Percentiles rank a stretch among this genome's conserved stretches.
Evolutionary conservation across 2,113 vertebrate genomes (phyloP).

Genomic region (Cheirogaleus medius): DNA sequence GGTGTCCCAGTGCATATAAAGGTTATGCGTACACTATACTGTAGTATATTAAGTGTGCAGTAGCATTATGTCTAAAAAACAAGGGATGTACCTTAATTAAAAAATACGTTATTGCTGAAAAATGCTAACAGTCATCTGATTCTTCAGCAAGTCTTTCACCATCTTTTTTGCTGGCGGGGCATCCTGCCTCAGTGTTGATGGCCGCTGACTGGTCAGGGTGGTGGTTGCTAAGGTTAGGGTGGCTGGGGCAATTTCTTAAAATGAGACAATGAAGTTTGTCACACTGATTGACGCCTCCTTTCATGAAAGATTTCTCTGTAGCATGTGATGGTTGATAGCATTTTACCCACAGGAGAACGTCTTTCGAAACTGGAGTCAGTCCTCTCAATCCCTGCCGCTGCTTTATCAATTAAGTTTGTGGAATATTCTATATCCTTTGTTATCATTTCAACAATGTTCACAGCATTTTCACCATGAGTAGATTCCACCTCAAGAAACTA

Average conservation of each 20-base stretch:
- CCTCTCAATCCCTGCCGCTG: not conserved
- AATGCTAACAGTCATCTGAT: not conserved
- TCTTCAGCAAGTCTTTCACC: not conserved
- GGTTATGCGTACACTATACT: not conserved
- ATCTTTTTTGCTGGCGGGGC: not conserved
- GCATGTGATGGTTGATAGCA: not conserved
- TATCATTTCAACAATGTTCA: not conserved
- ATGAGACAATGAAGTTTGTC: not conserved
- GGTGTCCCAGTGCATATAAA: not conserved
- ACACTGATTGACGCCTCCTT: not conserved
- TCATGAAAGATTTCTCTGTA: not conserved
- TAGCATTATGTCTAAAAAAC: not conserved
- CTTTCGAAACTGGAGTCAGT: not conserved
- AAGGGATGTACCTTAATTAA: not conserved
- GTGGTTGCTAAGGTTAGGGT: not conserved
- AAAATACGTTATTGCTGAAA: not conserved
- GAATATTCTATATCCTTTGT: not conserved
- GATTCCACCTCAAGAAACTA: not conserved
- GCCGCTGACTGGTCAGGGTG: not conserved
- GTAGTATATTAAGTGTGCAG: not conserved
- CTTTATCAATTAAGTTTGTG: not conserved
- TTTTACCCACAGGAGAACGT: not conserved
- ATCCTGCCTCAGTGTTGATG: not conserved
- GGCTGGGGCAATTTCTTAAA: not conserved
- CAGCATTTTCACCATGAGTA: not conserved